Evolutionary conservation across 2,888 invertebrate species (phyloP).

Genomic region (Lasioglossum leucozonium): DNA sequence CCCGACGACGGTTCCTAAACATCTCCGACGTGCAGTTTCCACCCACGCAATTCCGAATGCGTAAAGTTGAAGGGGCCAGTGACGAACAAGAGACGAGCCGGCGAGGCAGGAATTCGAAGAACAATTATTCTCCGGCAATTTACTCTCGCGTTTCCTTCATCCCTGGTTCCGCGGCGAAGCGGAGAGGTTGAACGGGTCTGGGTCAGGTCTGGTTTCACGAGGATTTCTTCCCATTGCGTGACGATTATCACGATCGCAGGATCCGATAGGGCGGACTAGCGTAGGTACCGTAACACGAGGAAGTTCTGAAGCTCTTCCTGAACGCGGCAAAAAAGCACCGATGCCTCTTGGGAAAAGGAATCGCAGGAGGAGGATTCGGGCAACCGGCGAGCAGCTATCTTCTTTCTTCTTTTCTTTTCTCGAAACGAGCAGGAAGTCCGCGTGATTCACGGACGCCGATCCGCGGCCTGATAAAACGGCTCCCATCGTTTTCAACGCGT

Average conservation of each 20-base stretch:
- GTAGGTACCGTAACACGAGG: slow-evolving; percentile 10
- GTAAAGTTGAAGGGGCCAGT: neutral
- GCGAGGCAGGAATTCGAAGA: neutral
- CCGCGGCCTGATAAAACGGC: neutral
- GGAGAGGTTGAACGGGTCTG: slow-evolving; percentile 4
- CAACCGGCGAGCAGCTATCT: neutral
- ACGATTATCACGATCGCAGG: slow-evolving; percentile 2
- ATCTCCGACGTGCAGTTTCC: neutral
- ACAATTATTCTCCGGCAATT: neutral
- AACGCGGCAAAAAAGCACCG: neutral
- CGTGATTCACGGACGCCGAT: neutral
- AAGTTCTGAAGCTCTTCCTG: slow-evolving; percentile 1
- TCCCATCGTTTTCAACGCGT: neutral
- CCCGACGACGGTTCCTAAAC: neutral
- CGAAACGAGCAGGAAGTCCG: neutral
- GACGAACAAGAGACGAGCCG: neutral
- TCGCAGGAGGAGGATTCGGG: neutral
- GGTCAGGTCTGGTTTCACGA: neutral
- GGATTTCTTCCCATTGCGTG: neutral
- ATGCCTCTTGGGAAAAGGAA: neutral
- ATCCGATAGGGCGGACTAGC: neutral
- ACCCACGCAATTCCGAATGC: neutral
- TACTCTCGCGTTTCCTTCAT: neutral
- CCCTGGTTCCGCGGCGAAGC: neutral
- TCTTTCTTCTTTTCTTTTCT: too few relatives aligned